Conservation (phyloP, 2,888 invertebrate genomes). For the Stenodema calcarata region DNA sequence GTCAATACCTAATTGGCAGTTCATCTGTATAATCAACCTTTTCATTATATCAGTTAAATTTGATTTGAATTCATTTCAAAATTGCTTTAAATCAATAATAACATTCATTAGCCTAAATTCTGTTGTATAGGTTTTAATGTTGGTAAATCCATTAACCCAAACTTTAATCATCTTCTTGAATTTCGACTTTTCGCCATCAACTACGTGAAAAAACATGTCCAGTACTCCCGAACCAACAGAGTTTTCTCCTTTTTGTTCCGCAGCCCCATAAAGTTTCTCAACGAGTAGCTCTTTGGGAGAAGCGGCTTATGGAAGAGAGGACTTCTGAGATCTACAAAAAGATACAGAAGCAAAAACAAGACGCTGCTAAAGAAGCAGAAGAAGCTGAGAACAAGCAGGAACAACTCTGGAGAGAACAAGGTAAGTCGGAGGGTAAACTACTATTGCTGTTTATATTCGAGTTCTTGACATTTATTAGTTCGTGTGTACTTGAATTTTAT, state of each 20-base stretch:
- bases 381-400: slow-evolving; percentile 69
- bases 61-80: too few relatives aligned
- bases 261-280: slow-evolving; percentile 66
- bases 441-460: slow-evolving; percentile 27
- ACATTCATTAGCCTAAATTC: too few relatives aligned
- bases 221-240: neutral
- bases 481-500: neutral
- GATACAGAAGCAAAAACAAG: slow-evolving; percentile 68
- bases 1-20: too few relatives aligned
- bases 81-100: too few relatives aligned
- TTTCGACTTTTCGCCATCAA: too few relatives aligned
- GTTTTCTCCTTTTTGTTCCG: neutral
- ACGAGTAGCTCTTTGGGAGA: slow-evolving; percentile 73
- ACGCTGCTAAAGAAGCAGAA: slow-evolving; percentile 67
- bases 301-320: slow-evolving; percentile 70
- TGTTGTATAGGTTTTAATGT: too few relatives aligned
- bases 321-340: slow-evolving; percentile 71
- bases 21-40: too few relatives aligned
- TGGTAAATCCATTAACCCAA: too few relatives aligned
- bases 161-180: too few relatives aligned
- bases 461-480: neutral
- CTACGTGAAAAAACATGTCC: too few relatives aligned
- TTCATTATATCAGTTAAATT: too few relatives aligned
- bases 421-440: slow-evolving; percentile 60
- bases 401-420: slow-evolving; percentile 72